phyloP scores from a whole-genome alignment of 2,888 invertebrate species.

The Standfussiana lucernea region DNA sequence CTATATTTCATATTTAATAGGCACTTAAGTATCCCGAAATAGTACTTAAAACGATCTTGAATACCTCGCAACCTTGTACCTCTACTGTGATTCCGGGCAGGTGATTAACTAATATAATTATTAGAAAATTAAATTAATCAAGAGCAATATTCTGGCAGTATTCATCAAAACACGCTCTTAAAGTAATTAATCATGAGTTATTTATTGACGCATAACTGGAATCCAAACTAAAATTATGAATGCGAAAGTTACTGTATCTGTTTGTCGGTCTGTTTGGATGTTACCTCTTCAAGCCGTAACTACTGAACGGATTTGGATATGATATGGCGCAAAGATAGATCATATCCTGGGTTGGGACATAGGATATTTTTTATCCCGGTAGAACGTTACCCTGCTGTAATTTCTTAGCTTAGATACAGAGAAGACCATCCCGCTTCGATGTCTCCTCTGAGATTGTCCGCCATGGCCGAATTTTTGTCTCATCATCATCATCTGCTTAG shows the following conservation, averaged over 20 bases:
- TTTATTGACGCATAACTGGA: conserved; percentile 47
- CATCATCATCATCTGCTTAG: too few relatives aligned
- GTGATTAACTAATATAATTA: conserved; percentile 47
- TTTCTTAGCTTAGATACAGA: background rate
- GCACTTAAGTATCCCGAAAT: conserved; percentile 14
- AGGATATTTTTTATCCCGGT: background rate
- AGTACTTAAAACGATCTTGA: conserved; percentile 12
- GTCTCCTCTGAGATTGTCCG: background rate
- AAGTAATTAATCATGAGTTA: conserved; percentile 54
- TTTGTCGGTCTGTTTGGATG: background rate
- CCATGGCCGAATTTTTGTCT: background rate
- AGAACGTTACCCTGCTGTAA: background rate
- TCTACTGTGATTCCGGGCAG: conserved; percentile 10
- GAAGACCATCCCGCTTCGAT: background rate
- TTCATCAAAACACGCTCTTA: conserved; percentile 46
- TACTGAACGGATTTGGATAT: background rate
- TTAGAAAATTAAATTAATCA: conserved; percentile 44
- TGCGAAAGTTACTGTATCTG: background rate
- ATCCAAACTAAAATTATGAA: background rate
- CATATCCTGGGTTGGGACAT: background rate
- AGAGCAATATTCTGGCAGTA: conserved; percentile 41
- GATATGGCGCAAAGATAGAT: background rate
- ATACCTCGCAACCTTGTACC: conserved; percentile 6
- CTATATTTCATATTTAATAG: background rate
- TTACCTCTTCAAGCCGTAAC: background rate